A percentile compares a stretch with the other conserved stretches of the same genome.
Conservation (phyloP, 2,888 invertebrate species). For the Sipha maydis region DNA sequence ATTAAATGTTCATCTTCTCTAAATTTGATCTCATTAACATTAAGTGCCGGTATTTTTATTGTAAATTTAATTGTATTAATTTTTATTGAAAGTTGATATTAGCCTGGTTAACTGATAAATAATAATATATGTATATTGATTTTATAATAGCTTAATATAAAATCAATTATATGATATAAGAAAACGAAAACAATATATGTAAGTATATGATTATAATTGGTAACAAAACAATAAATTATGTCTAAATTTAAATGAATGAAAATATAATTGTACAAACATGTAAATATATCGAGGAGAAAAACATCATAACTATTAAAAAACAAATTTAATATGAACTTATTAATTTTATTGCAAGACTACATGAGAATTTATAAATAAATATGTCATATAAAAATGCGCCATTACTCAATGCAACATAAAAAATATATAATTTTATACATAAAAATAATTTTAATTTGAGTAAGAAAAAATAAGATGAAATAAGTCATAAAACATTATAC, state of each 20-base stretch:
- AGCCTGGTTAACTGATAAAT: no score
- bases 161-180: no score
- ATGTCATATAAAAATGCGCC: neutral
- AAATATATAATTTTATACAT: neutral
- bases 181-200: neutral
- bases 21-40: neutral
- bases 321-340: neutral
- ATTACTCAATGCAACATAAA: neutral
- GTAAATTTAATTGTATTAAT: no score
- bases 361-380: neutral
- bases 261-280: neutral
- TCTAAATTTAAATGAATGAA: neutral
- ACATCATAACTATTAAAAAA: neutral
- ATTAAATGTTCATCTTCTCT: neutral
- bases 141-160: no score
- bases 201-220: slow-evolving; percentile 42
- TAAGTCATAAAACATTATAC: no score
- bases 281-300: neutral
- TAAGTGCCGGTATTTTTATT: no score
- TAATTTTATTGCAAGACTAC: neutral
- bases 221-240: slow-evolving; percentile 31
- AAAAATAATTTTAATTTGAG: neutral
- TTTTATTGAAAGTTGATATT: no score
- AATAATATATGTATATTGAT: no score
- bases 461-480: neutral